Conservation (phyloP, 2,888 invertebrate species). For the Erebia ligea region DNA sequence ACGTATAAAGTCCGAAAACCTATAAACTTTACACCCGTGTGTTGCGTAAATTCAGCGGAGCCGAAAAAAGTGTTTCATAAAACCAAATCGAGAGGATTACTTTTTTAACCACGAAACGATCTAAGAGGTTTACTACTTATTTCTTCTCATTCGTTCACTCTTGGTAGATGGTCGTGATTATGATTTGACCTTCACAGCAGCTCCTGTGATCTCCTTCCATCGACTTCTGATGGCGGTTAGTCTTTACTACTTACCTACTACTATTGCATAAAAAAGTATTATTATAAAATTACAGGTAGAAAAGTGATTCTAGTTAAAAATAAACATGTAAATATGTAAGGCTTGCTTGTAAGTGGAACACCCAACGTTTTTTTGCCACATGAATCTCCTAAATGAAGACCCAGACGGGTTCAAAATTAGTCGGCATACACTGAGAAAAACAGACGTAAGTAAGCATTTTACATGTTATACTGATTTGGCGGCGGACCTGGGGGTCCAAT, state of each 20-base stretch:
- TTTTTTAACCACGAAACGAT: constrained; percentile 9
- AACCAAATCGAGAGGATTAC: constrained; percentile 22
- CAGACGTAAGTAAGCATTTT: neutral
- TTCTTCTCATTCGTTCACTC: too few relatives aligned
- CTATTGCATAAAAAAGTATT: too few relatives aligned
- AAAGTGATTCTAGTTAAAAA: neutral
- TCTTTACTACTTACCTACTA: too few relatives aligned
- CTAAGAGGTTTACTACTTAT: neutral
- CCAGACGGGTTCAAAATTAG: neutral
- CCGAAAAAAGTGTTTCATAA: constrained; percentile 36
- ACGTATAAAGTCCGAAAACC: constrained; percentile 65
- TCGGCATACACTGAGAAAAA: neutral
- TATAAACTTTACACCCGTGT: constrained; percentile 73
- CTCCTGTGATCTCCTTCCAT: too few relatives aligned
- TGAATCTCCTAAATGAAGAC: neutral
- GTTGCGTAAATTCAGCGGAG: constrained; percentile 63
- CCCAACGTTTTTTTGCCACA: neutral
- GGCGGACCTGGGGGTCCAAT: too few relatives aligned
- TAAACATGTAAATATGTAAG: neutral
- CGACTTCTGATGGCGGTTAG: too few relatives aligned
- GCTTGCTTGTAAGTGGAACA: neutral
- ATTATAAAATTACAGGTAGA: too few relatives aligned
- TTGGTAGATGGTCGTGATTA: too few relatives aligned
- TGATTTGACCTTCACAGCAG: too few relatives aligned
- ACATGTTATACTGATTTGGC: too few relatives aligned